Base-by-base conservation (phyloP, 1,140 invertebrate genomes). In the Luehdorfia chinensis region DNA sequence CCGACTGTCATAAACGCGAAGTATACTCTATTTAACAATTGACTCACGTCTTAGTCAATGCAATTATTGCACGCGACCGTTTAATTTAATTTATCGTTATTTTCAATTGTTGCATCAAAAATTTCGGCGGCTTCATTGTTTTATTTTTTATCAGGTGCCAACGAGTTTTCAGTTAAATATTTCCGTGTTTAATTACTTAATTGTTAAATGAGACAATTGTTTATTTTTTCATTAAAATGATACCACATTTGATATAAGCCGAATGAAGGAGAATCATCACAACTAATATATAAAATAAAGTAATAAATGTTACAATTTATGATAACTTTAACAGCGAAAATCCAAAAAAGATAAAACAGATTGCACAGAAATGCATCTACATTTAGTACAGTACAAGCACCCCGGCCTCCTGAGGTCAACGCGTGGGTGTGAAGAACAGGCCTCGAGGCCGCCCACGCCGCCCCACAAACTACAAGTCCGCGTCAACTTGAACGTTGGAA, bases 361-460 rank as follows among this genome's bases (percentile, higher is more conserved):
- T n/a, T n/a, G n/a, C n/a, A n/a, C 14, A 9, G 16, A 16, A 11
- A 37, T 36, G 4, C 3, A 36, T 21, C 15, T 13, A 5, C 3
- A 4, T 30, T 2, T 7, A 30, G 33, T 9, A 36, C 16, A 53
- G 56, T 64, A 50, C 61, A 69, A 51, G 58, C 33, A 68, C 59
- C 61, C 48, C 44, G 21, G 50, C 18, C 50, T 54, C 50, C 34
- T 48, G 51, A 64, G 78, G 75, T 79, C 78, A 74, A 45, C 48
- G 68, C 65, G 75, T 81, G 66, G 78, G 78, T 56, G 69, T 59
- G 30, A 34, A 45, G 58, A 65, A 60, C 69, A 60, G 67, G 59
- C 54, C 32, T 25, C 36, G 66, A 65, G 52, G 53, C n/a, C n/a
- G 54, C 61, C 69, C 57, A 73, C 77, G 67, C 77, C 75, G 66